These are phyloP conservation scores for Microctenopoma lineatum DNA, from an alignment of 2,797 vertebrate species.

Conservation along the genomic window DNA sequence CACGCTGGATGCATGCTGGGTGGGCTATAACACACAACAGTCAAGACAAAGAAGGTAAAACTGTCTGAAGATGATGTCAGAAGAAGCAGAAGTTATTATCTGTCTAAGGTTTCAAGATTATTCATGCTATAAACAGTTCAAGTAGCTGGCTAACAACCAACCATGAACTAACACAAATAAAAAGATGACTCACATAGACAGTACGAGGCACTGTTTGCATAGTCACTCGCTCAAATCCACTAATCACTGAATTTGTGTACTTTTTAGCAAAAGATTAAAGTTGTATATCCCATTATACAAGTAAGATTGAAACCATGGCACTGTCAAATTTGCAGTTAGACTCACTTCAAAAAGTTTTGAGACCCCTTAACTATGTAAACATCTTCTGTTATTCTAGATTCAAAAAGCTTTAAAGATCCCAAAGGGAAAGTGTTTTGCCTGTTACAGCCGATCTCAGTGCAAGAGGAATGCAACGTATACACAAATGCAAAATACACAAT, in stretches of 20 bases:
- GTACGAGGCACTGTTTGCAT: neutral
- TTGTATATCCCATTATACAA: too few species aligned
- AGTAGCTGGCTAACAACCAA: neutral
- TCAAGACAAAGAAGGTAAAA: neutral
- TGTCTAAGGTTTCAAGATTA: neutral
- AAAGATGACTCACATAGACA: neutral
- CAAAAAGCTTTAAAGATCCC: too few species aligned
- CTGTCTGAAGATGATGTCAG: neutral
- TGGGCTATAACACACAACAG: neutral
- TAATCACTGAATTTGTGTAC: neutral
- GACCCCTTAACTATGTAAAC: neutral
- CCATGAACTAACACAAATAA: neutral
- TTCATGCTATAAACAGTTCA: neutral
- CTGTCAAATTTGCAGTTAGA: neutral
- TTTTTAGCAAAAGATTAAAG: neutral
- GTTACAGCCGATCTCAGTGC: too few species aligned
- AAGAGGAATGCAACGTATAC: too few species aligned
- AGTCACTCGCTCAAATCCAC: neutral
- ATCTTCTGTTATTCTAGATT: too few species aligned
- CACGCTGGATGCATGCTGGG: constrained; percentile 5
- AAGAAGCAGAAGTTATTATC: neutral
- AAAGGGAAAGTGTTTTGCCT: too few species aligned
- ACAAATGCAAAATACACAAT: too few species aligned
- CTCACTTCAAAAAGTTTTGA: neutral
- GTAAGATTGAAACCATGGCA: neutral